These are phyloP conservation scores for Osmerus mordax DNA, from an alignment of 2,113 vertebrate species.

Conservation along the genomic window DNA sequence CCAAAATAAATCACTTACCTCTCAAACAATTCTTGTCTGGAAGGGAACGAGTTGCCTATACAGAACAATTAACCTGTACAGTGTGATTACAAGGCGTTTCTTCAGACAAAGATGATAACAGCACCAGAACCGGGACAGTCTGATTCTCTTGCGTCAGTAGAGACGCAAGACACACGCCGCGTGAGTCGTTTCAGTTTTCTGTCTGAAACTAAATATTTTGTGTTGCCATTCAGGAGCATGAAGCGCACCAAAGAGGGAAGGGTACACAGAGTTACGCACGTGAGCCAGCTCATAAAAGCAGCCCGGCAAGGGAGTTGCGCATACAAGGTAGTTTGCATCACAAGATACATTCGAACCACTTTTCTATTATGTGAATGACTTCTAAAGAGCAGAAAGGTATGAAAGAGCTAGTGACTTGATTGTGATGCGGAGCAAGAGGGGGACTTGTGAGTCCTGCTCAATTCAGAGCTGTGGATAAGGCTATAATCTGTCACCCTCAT, in stretches of 20 bases:
- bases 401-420: slow-evolving; percentile 38
- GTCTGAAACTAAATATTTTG: slow-evolving; percentile 70
- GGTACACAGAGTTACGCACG: slow-evolving; percentile 56
- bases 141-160: no score
- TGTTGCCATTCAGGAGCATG: slow-evolving; percentile 67
- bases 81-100: slow-evolving; percentile 11
- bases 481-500: background rate
- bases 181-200: slow-evolving; percentile 73
- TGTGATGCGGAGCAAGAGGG: background rate
- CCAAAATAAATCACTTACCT: slow-evolving; percentile 57
- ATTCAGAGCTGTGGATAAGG: background rate
- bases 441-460: background rate
- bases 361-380: slow-evolving; percentile 4
- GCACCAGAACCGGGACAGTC: background rate
- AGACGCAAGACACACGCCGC: slow-evolving; percentile 50
- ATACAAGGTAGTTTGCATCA: slow-evolving; percentile 26
- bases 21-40: slow-evolving; percentile 23
- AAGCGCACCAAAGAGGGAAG: slow-evolving; percentile 45
- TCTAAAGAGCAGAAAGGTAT: slow-evolving; percentile 49
- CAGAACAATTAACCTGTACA: slow-evolving; percentile 8
- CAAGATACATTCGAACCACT: slow-evolving; percentile 35
- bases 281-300: slow-evolving; percentile 58
- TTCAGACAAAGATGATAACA: slow-evolving; percentile 20
- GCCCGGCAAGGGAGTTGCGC: slow-evolving; percentile 47
- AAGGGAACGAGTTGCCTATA: slow-evolving; percentile 14